These are phyloP conservation scores for Cephalopholis sonnerati DNA, from an alignment of 2,113 vertebrate genomes.

Conservation along the genomic window DNA sequence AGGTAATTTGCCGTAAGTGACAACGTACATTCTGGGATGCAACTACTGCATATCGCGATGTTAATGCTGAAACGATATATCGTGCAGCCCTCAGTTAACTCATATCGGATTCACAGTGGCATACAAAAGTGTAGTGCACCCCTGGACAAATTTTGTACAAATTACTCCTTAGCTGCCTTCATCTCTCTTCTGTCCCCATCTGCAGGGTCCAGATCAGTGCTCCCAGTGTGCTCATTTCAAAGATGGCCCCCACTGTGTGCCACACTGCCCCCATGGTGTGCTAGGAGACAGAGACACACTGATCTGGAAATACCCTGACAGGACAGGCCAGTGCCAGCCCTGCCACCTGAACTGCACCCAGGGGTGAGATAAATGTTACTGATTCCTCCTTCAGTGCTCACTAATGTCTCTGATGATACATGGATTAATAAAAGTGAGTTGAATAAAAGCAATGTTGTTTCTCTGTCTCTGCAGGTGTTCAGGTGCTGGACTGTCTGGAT, in stretches of 20 bases:
- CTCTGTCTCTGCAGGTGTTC: conserved; percentile 70
- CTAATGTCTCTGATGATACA: not conserved
- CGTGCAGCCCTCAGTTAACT: too few species aligned
- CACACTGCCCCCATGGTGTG: conserved; percentile 86
- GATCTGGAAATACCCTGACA: conserved; percentile 90
- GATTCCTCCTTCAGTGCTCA: not conserved
- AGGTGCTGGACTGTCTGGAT: conserved; percentile 63
- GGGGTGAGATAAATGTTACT: conserved; percentile 79
- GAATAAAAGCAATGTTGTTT: not conserved
- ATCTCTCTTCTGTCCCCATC: not conserved
- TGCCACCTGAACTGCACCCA: conserved; percentile 92
- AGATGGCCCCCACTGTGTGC: conserved; percentile 91
- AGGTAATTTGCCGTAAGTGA: too few species aligned
- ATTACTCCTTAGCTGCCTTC: not conserved
- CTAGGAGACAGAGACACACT: conserved; percentile 85
- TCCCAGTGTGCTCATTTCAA: conserved; percentile 87
- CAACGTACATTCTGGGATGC: too few species aligned
- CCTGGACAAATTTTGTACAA: too few species aligned
- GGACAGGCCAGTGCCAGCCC: conserved; percentile 82
- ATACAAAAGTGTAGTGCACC: too few species aligned
- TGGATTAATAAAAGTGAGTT: not conserved
- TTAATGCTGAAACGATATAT: too few species aligned
- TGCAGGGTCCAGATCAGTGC: conserved; percentile 90
- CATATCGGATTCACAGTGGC: too few species aligned
- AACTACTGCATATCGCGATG: too few species aligned